Evolutionary conservation across 2,888 invertebrate species (phyloP).

Genomic region (Tachina grossa): DNA sequence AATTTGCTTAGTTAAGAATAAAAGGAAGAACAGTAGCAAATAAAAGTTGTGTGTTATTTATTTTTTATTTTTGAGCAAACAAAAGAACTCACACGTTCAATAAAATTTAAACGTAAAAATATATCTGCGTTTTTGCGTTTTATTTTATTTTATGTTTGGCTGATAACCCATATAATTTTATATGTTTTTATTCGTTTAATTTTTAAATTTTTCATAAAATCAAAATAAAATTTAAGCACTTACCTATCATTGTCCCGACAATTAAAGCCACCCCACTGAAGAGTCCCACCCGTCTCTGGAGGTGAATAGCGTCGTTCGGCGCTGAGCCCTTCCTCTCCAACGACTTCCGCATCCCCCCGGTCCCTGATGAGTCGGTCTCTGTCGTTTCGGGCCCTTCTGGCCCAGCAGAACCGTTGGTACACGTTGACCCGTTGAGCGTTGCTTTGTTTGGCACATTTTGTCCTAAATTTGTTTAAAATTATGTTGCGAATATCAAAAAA

Average conservation of each 20-base stretch:
- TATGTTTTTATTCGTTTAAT: background rate
- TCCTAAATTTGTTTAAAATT: slow-evolving; percentile 75
- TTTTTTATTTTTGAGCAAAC: no score
- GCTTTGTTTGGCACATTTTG: slow-evolving; percentile 83
- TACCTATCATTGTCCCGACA: slow-evolving; percentile 99
- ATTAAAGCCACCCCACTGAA: slow-evolving; percentile 99
- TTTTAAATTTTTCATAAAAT: background rate
- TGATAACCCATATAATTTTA: background rate
- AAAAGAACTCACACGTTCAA: no score
- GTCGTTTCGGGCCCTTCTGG: slow-evolving; percentile 83
- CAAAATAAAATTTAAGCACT: slow-evolving; percentile 75
- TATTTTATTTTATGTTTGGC: no score
- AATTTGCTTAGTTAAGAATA: no score
- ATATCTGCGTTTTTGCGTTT: no score
- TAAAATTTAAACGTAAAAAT: no score
- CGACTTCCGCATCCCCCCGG: slow-evolving; percentile 84
- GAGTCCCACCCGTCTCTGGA: slow-evolving; percentile 99
- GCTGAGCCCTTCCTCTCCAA: slow-evolving; percentile 96
- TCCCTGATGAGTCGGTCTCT: slow-evolving; percentile 84
- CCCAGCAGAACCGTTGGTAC: slow-evolving; percentile 83
- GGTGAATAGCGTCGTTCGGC: slow-evolving; percentile 98
- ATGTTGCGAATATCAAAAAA: slow-evolving; percentile 23
- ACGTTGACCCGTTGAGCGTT: slow-evolving; percentile 82
- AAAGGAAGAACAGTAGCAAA: no score
- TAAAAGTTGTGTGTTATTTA: no score